A percentile compares a stretch with the other conserved stretches of the same genome.
Conservation (phyloP, 1,140 invertebrate species). For the Yoshiicerus persimilis region DNA sequence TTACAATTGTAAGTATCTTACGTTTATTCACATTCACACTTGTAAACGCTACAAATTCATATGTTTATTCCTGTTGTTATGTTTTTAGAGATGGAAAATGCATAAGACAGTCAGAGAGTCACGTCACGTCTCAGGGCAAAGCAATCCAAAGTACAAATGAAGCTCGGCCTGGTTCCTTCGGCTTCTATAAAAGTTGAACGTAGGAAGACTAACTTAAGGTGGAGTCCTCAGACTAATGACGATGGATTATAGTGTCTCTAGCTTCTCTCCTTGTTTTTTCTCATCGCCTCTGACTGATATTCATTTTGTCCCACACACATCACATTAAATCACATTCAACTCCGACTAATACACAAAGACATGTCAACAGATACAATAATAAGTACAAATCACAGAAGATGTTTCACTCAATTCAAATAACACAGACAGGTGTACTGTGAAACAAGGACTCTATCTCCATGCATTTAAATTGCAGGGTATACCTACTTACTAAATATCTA, state of each 20-base stretch:
- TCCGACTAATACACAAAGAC: background rate
- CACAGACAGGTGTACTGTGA: background rate
- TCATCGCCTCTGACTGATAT: background rate
- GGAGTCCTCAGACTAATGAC: conserved; percentile 31
- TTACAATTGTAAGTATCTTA: background rate
- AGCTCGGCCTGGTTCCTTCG: background rate
- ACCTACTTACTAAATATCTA: background rate
- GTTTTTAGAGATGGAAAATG: background rate
- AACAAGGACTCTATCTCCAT: background rate
- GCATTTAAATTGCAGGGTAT: background rate
- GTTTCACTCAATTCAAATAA: background rate
- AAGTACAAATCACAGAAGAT: background rate
- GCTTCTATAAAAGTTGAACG: conserved; percentile 14
- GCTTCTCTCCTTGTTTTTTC: conserved; percentile 2
- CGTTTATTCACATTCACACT: background rate
- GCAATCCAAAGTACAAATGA: background rate
- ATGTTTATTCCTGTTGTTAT: background rate
- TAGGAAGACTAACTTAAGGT: background rate
- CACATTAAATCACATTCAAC: conserved; percentile 18
- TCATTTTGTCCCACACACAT: conserved; percentile 14
- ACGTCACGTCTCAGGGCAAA: background rate
- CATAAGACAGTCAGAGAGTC: background rate
- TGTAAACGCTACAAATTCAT: background rate
- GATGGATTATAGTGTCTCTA: conserved; percentile 34
- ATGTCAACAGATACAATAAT: conserved; percentile 18